Conservation (phyloP, 2,113 vertebrate genomes). For the Actinemys pallida region DNA sequence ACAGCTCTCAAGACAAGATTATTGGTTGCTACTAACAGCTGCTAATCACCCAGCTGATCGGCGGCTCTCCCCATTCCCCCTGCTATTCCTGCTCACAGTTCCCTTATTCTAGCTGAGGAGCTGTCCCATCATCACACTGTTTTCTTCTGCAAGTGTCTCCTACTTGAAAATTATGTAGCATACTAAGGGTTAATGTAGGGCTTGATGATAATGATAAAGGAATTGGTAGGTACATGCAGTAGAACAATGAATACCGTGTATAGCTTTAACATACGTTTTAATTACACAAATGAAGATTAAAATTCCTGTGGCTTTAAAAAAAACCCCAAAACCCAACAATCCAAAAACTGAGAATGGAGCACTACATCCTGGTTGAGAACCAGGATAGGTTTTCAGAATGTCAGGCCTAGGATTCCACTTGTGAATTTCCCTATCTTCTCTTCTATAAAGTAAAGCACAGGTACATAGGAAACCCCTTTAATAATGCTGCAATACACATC, state of each 20-base stretch:
- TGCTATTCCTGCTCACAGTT: neutral
- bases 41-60: fast-evolving
- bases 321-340: neutral
- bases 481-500: neutral
- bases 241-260: neutral
- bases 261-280: neutral
- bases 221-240: neutral
- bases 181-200: neutral
- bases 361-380: neutral
- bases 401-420: neutral
- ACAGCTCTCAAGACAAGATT: neutral
- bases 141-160: neutral
- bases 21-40: neutral
- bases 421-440: neutral
- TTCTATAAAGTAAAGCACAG: neutral
- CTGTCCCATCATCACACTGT: neutral
- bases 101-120: neutral
- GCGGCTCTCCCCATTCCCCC: neutral
- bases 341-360: neutral
- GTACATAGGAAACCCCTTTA: neutral
- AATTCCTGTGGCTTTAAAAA: neutral
- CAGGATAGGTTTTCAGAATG: neutral
- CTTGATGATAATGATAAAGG: neutral
- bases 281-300: neutral
- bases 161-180: neutral